phyloP scores from a whole-genome alignment of 2,888 invertebrate species.

The Ormyrus thymus region DNA sequence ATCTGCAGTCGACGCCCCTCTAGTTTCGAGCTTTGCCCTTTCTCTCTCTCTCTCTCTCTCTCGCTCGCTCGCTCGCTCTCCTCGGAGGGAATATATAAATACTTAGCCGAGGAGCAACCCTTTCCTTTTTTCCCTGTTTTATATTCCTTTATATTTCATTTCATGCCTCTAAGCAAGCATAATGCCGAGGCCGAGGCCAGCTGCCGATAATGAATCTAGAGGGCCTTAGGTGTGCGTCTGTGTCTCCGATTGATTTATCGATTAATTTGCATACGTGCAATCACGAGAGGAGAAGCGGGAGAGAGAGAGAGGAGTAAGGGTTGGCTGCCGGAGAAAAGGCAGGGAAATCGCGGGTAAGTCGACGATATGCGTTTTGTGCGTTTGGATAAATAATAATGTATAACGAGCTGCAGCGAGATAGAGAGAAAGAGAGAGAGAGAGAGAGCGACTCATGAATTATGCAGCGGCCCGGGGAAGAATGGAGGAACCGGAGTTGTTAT shows the following conservation, averaged over 20 bases:
- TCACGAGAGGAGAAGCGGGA: conserved; percentile 56
- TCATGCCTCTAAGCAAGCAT: conserved; percentile 51
- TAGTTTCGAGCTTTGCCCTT: conserved; percentile 38
- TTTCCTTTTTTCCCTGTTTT: conserved; percentile 8
- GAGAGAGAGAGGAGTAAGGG: conserved; percentile 20
- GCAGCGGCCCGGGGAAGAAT: conserved; percentile 8
- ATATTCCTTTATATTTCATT: conserved; percentile 52
- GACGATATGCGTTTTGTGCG: conserved; percentile 24
- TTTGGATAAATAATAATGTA: conserved; percentile 31
- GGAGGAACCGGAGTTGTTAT: conserved; percentile 4
- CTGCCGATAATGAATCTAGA: conserved; percentile 66
- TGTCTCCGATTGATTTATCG: conserved; percentile 69
- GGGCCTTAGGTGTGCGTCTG: conserved; percentile 55
- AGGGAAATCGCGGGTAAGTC: conserved; percentile 28
- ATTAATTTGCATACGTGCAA: conserved; percentile 70
- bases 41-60: conserved; percentile 27
- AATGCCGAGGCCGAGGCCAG: conserved; percentile 57
- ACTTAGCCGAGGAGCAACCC: conserved; percentile 13
- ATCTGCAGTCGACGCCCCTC: conserved; percentile 42
- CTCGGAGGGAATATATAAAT: conserved; percentile 28
- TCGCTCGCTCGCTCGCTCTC: background rate
- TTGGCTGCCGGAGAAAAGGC: background rate
- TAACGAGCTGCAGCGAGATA: conserved; percentile 14
- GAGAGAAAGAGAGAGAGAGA: background rate
- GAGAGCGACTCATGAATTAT: conserved; percentile 42